A percentile compares a stretch with the other conserved stretches of the same genome.
Evolutionary conservation across 1,140 invertebrate species (phyloP).

Genomic region (Venustaconcha ellipsiformis): DNA sequence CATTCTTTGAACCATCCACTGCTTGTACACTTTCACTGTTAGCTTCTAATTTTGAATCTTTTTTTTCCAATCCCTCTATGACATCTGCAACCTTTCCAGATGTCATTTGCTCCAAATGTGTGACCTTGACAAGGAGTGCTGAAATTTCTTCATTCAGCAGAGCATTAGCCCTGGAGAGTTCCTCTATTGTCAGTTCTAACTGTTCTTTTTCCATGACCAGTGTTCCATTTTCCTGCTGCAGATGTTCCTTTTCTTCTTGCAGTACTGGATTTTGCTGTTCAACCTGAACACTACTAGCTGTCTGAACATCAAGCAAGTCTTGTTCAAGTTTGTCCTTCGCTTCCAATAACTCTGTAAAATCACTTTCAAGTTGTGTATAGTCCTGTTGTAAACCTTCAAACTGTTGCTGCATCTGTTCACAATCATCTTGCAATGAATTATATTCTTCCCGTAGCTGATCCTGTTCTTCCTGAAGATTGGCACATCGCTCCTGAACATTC

Average conservation of each 20-base stretch:
- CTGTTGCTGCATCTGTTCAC: constrained; percentile 48
- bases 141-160: constrained; percentile 44
- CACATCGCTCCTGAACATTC: constrained; percentile 50
- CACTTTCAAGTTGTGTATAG: constrained; percentile 54
- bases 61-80: constrained; percentile 1
- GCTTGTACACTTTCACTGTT: neutral
- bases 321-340: constrained; percentile 60
- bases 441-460: constrained; percentile 47
- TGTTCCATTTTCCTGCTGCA: constrained; percentile 46
- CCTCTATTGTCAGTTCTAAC: constrained; percentile 49
- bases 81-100: neutral
- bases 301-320: constrained; percentile 48
- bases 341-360: constrained; percentile 55
- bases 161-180: constrained; percentile 53
- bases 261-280: constrained; percentile 36
- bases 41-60: constrained; percentile 7
- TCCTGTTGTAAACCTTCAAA: constrained; percentile 56
- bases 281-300: constrained; percentile 40
- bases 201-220: constrained; percentile 50
- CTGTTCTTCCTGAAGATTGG: constrained; percentile 36
- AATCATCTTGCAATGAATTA: constrained; percentile 46
- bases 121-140: constrained; percentile 9
- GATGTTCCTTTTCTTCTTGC: constrained; percentile 33
- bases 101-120: neutral
- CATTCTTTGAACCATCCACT: constrained; percentile 18